phyloP scores from a whole-genome alignment of 1,140 invertebrate genomes.

The Papilio dardanus region DNA sequence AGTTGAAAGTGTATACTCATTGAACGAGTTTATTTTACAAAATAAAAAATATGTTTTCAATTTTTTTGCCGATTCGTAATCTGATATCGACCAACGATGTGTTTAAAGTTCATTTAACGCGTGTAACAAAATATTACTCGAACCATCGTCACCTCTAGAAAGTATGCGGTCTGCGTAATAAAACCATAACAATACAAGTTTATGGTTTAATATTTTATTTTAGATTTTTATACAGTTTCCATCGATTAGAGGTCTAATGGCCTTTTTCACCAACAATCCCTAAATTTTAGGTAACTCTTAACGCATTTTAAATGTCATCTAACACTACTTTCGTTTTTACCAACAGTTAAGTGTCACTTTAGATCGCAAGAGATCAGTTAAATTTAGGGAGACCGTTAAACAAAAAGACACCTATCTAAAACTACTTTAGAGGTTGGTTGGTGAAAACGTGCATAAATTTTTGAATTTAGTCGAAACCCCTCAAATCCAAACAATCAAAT shows the following conservation, averaged over 20 bases:
- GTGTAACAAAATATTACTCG: conserved; percentile 53
- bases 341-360: too few relatives aligned
- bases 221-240: background rate
- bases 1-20: conserved; percentile 40
- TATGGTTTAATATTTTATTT: background rate
- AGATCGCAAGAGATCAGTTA: too few relatives aligned
- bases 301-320: too few relatives aligned
- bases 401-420: too few relatives aligned
- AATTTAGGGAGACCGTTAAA: too few relatives aligned
- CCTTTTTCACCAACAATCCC: too few relatives aligned
- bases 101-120: conserved; percentile 48
- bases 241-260: background rate
- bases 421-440: too few relatives aligned
- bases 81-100: conserved; percentile 50
- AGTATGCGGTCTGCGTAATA: conserved; percentile 28
- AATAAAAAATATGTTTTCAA: conserved; percentile 39
- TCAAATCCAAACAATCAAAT: too few relatives aligned
- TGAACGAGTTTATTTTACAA: conserved; percentile 40
- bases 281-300: too few relatives aligned
- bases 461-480: too few relatives aligned
- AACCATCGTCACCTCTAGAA: conserved; percentile 27
- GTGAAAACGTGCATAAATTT: too few relatives aligned
- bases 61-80: conserved; percentile 49
- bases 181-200: conserved; percentile 4
- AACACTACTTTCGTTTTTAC: too few relatives aligned